Evolutionary conservation across 2,888 invertebrate genomes (phyloP), one percentile per base, ranked within the genome.

Genomic region (Nysson spinosus): DNA sequence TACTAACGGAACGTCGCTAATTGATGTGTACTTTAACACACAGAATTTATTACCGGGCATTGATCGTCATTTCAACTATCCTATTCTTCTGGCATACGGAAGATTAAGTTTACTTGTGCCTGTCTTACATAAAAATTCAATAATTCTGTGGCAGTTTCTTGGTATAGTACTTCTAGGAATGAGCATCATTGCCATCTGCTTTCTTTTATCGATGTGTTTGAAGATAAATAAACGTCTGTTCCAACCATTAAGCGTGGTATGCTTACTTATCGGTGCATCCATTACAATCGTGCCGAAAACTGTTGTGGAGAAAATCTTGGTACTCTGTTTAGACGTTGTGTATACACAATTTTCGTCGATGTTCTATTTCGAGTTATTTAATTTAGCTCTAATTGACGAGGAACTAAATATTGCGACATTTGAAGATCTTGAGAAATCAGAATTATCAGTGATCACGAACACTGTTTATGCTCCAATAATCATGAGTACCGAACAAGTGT

Each of bases 291-390:
- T 19, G 14, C 32, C 51, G 1, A 11, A n/a, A 1, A 32, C 30
- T 0, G 3, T 22, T 3, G 24, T 5, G 11, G 32, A 42, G 17
- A 42, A 17, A 11, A 9, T 34, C 4, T 7, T 52, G 42, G 40
- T 42, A n/a, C 40, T 30, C 1, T 34, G 24, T 7, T 9, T 52
- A 12, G 51, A 20, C 11, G 1, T 4, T 1, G 22, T 11, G 1
- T 42, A 30, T 5, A 0, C 16, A 3, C 17, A 32, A 7, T 52
- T 22, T 24, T 32, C 22, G 2, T 17, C 9, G n/a, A 50, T 42
- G 42, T 52, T 52, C 17, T 52, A 42, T 17, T 11, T 24, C 7
- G 32, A 42, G 11, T 4, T 42, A 3, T 22, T 52, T 5, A 12
- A 52, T 17, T 4, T 52, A 0, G 12, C 22, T 1, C 9, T 52